Evolutionary conservation across 2,888 invertebrate species (phyloP), one percentile per base, ranked within the genome.

Genomic region (Mycogona germanica): DNA sequence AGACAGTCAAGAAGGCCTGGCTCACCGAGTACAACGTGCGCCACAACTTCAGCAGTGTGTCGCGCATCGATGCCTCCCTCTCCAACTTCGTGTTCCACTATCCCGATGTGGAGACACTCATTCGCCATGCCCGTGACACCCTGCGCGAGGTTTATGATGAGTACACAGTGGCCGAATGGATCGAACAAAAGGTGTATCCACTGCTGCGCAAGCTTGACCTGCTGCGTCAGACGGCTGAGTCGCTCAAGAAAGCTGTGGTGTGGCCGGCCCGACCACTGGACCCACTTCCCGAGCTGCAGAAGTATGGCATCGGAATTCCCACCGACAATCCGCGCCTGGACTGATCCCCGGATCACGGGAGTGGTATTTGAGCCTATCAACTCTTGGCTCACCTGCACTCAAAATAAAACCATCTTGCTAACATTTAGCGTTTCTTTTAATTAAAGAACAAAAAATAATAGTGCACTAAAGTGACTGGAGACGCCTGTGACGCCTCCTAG

Each of bases 1-100:
- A 55, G 37, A 57, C 55, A 12, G 51, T 51, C 42, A 55, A 63
- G 67, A 64, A 71, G 57, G 76, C 80, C 29, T 84, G 84, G 83
- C 74, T 84, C 73, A 81, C 82, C 21, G 75, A 77, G 35, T 84
- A 81, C 66, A 81, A 82, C 65, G 72, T 81, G 3, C 70, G 76
- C n/a, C 77, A 79, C 62, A 80, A 80, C 64, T 83, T 80, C 65
- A 78, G 80, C 58, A 78, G 80, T 51, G 78, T 63, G 62, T 80
- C 81, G 0, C 74, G 83, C 45, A 73, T 84, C 1, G 78, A 78
- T 40, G 79, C 81, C 59, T 64, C 79, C 50, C 76, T 76, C 53
- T 58, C 62, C 32, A 61, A 62, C 32, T 51, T 63, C 25, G 59
- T 59, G 30, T 60, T 59, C 44, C 56, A 65, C 25, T 52, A 47